Conservation (phyloP, 2,888 invertebrate species). For the Platynereis dumerilii region DNA sequence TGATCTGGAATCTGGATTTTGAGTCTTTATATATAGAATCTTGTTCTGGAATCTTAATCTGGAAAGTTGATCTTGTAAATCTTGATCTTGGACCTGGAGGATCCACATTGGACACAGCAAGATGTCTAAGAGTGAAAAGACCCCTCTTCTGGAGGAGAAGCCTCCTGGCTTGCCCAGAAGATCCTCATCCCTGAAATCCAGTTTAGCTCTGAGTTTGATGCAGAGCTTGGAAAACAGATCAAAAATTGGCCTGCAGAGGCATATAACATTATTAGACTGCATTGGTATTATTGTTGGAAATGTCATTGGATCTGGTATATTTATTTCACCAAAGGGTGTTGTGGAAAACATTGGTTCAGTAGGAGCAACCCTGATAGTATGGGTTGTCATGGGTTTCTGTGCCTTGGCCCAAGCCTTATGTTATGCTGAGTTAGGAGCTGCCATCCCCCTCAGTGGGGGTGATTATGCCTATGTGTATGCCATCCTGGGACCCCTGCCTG, state of each 20-base stretch:
- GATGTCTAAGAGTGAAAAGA: no score
- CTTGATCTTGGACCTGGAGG: no score
- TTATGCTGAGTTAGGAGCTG: slow-evolving; percentile 24
- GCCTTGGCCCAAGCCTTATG: slow-evolving; percentile 22
- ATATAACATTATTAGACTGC: slow-evolving; percentile 18
- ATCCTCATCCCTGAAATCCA: no score
- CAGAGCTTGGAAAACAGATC: no score
- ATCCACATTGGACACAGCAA: no score
- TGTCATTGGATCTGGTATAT: slow-evolving; percentile 25
- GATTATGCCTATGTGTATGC: slow-evolving; percentile 26
- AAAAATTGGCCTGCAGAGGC: slow-evolving; percentile 11
- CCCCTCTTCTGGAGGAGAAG: no score
- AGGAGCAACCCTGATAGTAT: slow-evolving; percentile 19
- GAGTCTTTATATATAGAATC: no score
- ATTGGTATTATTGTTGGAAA: slow-evolving; percentile 25
- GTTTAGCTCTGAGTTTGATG: no score
- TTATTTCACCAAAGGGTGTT: slow-evolving; percentile 25
- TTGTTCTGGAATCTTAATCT: no score
- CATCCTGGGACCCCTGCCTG: slow-evolving; percentile 25
- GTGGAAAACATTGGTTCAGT: slow-evolving; percentile 22
- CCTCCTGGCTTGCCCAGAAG: no score
- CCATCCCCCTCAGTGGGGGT: slow-evolving; percentile 23
- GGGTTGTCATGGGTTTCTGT: slow-evolving; percentile 21
- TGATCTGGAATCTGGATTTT: no score
- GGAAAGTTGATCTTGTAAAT: no score